Evolutionary conservation across 2,888 invertebrate species (phyloP), one percentile per base, ranked within the genome.

Genomic region (Eretmocerus hayati): DNA sequence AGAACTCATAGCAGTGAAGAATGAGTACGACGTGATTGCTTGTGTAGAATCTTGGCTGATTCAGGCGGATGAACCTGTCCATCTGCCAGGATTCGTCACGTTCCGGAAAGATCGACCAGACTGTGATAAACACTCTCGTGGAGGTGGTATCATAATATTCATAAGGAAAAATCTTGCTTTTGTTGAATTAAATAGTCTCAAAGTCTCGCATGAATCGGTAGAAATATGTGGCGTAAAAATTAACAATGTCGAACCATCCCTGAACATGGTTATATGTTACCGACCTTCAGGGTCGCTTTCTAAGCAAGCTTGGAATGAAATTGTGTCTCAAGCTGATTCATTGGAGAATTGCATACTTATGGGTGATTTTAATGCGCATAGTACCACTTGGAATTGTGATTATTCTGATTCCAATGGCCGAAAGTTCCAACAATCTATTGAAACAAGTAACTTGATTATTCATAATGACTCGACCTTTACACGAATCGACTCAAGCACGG

Each of bases 321-420:
- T 46, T 22, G 2, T 21, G 6, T 9, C 18, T 2, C 30, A 37
- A 5, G 16, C 31, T n/a, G 16, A 20, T 2, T 15, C 30, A 16
- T 8, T 4, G 11, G 26, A 26, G 5, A 42, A 39, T 13, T 20
- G 21, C 1, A 36, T 47, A 30, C 21, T 53, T 3, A 18, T 47
- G n/a, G 46, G 52, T 15, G 48, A 52, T 30, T 52, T 48, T 31
- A 52, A 52, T 21, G 21, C 47, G 1, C 51, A 51, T 42, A 22
- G 39, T 19, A 39, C 21, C 6, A 5, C 15, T 3, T 51, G 46
- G 52, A 52, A 48, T 30, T 52, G 52, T 15, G 13, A 15, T 4
- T 16, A 20, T 9, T 39, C 39, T 2, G 41, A 49, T 39, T 11
- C 13, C 4, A 49, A 52, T 23, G 48, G 42, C 11, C 11, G 19